A percentile compares a stretch with the other conserved stretches of the same genome.
phyloP scores from a whole-genome alignment of 2,797 vertebrate species.

The Tenualosa ilisha region DNA sequence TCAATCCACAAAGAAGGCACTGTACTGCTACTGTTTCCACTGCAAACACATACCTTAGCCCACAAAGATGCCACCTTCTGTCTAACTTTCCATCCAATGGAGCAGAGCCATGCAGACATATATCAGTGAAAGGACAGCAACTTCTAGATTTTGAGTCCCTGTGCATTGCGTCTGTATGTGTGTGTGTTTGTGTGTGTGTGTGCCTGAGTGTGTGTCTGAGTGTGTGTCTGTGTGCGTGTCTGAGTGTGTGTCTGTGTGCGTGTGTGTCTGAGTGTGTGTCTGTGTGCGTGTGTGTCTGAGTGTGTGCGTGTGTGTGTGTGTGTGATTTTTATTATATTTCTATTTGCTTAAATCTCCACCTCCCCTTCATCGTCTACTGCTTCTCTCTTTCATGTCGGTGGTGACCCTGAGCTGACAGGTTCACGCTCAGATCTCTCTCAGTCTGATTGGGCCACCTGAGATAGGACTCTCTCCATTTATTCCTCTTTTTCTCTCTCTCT shows the following conservation, averaged over 20 bases:
- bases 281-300: not conserved
- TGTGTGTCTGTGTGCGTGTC: too few species aligned
- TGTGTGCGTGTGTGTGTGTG: too few species aligned
- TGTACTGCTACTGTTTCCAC: not conserved
- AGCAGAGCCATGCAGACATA: not conserved
- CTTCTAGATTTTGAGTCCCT: too few species aligned
- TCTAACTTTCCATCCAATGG: not conserved
- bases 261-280: not conserved
- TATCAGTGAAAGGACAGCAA: too few species aligned
- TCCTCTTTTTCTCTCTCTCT: not conserved
- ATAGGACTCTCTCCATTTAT: not conserved
- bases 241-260: not conserved
- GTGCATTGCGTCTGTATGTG: too few species aligned
- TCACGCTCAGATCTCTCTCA: too few species aligned
- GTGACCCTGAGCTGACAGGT: not conserved
- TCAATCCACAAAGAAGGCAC: not conserved
- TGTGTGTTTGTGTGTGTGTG: too few species aligned
- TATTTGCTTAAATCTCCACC: not conserved
- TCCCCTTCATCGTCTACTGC: too few species aligned
- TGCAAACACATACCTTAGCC: not conserved
- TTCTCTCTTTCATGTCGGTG: not conserved
- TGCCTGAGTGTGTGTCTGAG: too few species aligned
- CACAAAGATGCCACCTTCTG: not conserved
- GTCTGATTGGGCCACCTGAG: too few species aligned
- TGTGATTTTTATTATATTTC: not conserved